These are phyloP conservation scores for Aurelia sp. DNA, from an alignment of 30 jellyfish, hydroid and myxozoan genomes.

Conservation along the genomic window DNA sequence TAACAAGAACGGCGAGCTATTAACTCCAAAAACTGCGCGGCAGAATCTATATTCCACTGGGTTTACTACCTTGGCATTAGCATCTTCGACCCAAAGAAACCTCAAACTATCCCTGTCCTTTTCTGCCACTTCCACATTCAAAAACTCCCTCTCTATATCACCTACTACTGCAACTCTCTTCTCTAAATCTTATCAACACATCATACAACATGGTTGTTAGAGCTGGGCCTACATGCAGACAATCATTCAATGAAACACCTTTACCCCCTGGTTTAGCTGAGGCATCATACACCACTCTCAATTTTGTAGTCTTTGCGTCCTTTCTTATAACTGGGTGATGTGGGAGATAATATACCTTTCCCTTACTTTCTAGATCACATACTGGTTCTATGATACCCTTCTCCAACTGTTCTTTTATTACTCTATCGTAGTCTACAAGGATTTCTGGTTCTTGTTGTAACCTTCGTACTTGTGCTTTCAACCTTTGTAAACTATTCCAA, in stretches of 20 bases:
- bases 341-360: constrained; percentile 14
- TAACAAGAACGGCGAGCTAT: constrained; percentile 23
- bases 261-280: no score
- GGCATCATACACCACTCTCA: neutral
- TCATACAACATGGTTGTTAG: neutral
- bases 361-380: neutral
- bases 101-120: constrained; percentile 29
- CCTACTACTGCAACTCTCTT: no score
- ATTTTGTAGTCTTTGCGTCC: constrained; percentile 32
- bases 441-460: constrained; percentile 26
- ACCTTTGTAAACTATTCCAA: neutral
- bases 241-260: constrained; percentile 20
- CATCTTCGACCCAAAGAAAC: constrained; percentile 51
- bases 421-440: neutral
- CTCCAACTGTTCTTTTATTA: constrained; percentile 20
- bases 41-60: constrained; percentile 12
- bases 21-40: constrained; percentile 29
- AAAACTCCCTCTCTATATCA: no score
- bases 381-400: constrained; percentile 28
- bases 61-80: constrained; percentile 1
- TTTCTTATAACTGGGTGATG: constrained; percentile 22
- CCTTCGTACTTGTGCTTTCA: constrained; percentile 16
- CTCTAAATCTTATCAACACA: neutral
- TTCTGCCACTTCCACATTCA: neutral
- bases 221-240: constrained; percentile 60